Evolutionary conservation across 1,140 invertebrate species (phyloP).

Genomic region (Phocides pigmalion): DNA sequence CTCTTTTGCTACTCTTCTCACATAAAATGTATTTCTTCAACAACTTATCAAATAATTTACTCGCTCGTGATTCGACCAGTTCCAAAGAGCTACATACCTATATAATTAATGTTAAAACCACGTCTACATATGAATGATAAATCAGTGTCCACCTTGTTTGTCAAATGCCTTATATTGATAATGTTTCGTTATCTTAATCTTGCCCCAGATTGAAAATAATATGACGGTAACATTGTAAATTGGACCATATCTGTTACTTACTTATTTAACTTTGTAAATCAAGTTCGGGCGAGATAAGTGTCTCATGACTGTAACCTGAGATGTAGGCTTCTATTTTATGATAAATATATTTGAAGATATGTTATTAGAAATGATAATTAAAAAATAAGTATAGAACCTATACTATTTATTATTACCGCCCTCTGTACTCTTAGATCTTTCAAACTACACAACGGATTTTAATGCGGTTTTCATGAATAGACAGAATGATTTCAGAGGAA

Average conservation of each 20-base stretch:
- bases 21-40: too few species aligned
- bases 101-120: slow-evolving; percentile 24
- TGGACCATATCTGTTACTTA: neutral
- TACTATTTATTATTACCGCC: too few species aligned
- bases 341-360: too few species aligned
- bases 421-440: too few species aligned
- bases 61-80: neutral
- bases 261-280: neutral
- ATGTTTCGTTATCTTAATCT: slow-evolving; percentile 34
- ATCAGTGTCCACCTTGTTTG: slow-evolving; percentile 39
- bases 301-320: neutral
- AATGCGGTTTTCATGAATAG: too few species aligned
- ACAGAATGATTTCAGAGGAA: too few species aligned
- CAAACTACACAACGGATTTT: too few species aligned
- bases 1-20: too few species aligned
- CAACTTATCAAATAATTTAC: too few species aligned
- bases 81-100: neutral
- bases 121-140: slow-evolving; percentile 29
- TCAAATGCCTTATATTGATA: slow-evolving; percentile 28
- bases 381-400: too few species aligned
- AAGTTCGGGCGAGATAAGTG: neutral
- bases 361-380: too few species aligned
- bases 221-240: neutral
- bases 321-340: neutral
- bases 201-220: slow-evolving; percentile 32